phyloP scores from a whole-genome alignment of 2,113 vertebrate genomes.

The Puntigrus tetrazona region DNA sequence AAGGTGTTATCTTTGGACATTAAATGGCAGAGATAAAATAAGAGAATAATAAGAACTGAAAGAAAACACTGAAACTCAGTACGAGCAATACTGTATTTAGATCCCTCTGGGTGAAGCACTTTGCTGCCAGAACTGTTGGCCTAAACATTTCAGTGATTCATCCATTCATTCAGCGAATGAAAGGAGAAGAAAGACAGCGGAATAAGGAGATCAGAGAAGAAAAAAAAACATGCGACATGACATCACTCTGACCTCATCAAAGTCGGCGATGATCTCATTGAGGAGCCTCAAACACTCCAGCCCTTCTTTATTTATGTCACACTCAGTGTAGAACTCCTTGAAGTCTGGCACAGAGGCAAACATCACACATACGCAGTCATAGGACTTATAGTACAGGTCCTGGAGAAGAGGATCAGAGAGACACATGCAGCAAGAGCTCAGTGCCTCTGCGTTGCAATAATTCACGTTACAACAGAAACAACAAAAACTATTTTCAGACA shows the following conservation, averaged over 20 bases:
- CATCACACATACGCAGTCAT: slow-evolving; percentile 97
- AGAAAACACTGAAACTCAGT: background rate
- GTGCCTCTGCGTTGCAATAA: background rate
- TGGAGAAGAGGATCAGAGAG: slow-evolving; percentile 59
- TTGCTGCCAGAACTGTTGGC: background rate
- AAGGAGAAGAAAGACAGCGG: background rate
- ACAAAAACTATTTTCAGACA: background rate
- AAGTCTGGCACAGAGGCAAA: slow-evolving; percentile 97
- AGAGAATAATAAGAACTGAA: background rate
- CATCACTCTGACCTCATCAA: slow-evolving; percentile 86
- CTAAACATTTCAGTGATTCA: background rate
- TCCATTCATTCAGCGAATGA: background rate
- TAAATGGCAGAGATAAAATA: background rate
- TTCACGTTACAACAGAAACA: background rate
- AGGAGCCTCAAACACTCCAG: slow-evolving; percentile 94
- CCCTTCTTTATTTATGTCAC: slow-evolving; percentile 98
- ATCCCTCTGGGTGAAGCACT: background rate
- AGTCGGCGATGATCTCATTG: slow-evolving; percentile 97
- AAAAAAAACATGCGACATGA: slow-evolving; percentile 4
- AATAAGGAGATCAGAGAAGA: background rate
- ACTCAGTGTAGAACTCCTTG: slow-evolving; percentile 98
- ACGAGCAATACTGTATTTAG: slow-evolving; percentile 1
- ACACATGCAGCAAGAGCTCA: background rate
- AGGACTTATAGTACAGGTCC: slow-evolving; percentile 98
- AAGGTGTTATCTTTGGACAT: background rate